A percentile compares a stretch with the other conserved stretches of the same genome.
Conservation (phyloP, 2,797 vertebrate species). For the Loriculus beryllinus region DNA sequence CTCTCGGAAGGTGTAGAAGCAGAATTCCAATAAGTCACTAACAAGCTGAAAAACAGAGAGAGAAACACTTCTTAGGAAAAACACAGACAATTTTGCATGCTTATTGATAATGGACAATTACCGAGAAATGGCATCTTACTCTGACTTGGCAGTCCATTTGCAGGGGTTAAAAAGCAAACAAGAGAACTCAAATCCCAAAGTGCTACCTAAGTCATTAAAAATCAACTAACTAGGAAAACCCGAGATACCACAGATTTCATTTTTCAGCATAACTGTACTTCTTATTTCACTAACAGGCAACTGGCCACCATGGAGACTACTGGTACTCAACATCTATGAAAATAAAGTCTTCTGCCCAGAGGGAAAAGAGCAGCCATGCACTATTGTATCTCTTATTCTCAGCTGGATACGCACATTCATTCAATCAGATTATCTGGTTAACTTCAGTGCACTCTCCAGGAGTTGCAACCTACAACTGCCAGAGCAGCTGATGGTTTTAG, state of each 20-base stretch:
- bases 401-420: neutral
- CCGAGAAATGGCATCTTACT: neutral
- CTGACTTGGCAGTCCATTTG: neutral
- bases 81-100: neutral
- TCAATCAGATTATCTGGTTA: neutral
- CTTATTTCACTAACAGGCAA: neutral
- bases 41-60: slow-evolving; percentile 84
- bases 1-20: slow-evolving; percentile 99
- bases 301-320: neutral
- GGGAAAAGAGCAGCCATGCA: neutral
- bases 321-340: neutral
- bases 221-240: neutral
- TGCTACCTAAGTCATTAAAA: neutral
- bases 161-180: neutral
- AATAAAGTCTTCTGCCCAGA: neutral
- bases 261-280: neutral
- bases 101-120: neutral
- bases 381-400: neutral
- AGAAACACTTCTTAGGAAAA: slow-evolving; percentile 7
- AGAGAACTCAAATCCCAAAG: neutral
- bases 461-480: neutral
- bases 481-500: neutral
- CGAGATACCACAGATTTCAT: neutral
- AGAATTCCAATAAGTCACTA: slow-evolving; percentile 94
- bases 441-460: neutral